Base-by-base conservation (phyloP, 2,888 invertebrate genomes). In the Nomada ferruginata region DNA sequence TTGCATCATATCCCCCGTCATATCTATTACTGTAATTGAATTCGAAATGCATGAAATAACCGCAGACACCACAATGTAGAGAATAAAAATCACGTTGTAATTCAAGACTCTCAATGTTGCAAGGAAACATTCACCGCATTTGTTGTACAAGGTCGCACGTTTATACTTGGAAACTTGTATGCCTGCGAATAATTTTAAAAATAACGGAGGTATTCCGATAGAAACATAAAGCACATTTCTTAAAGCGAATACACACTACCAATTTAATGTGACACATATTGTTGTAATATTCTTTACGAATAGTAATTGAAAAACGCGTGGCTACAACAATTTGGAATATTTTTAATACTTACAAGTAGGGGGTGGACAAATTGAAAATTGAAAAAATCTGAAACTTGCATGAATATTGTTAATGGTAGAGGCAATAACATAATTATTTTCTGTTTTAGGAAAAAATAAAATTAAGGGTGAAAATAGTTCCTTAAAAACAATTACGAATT, bases 1-100 rank as follows among this genome's bases (percentile, higher is more conserved):
- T 85, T 85, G 80, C 83, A 60, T 83, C 83, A 69, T 76, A 63
- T 11, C 42, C 10, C 11, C 55, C 65, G 23, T 60, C 61, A 64
- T 84, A 84, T 86, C 78, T 65, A 64, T 76, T 78, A 66, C 63
- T 72, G 78, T 66, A 71, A 81, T 76, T 74, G 75, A 73, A 81
- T 79, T 79, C 68, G 64, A 85, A 83, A 71, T 69, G 53, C 75
- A 71, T 36, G 69, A 84, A 80, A 79, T 52, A 55, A 83, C 79
- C 85, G 73, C 83, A 77, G 74, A 42, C 23, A 80, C 77, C 77
- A 55, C 77, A 61, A 69, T 63, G 52, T 63, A 71, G 60, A 68
- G 29, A 66, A 57, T 70, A 79, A 84, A 86, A 82, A 68, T 55
- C 61, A 55, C 59, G 47, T 23, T 55, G 86, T 86, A 86, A 85